Conservation (phyloP, 2,113 vertebrate genomes). For the Mustelus asterias region DNA sequence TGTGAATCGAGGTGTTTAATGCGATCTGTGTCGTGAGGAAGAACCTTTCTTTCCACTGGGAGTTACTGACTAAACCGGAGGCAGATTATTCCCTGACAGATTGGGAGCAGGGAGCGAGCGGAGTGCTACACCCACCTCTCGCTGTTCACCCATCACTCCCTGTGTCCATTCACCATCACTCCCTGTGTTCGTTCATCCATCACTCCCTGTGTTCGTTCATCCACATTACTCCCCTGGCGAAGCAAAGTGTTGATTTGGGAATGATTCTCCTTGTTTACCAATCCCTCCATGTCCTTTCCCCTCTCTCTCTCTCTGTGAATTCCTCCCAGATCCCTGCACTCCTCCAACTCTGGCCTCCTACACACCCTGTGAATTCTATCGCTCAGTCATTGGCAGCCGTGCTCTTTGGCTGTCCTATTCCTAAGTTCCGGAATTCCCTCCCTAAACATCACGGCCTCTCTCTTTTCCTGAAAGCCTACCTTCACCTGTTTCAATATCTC, state of each 20-base stretch:
- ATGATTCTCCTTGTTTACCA: too few relatives aligned
- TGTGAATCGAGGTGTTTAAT: neutral
- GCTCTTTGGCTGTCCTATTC: neutral
- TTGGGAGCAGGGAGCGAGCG: neutral
- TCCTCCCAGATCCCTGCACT: neutral
- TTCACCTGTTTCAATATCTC: neutral
- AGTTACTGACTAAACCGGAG: neutral
- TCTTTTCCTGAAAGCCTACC: neutral
- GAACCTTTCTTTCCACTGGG: neutral
- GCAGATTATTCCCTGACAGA: neutral
- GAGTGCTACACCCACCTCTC: too few relatives aligned
- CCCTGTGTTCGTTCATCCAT: too few relatives aligned
- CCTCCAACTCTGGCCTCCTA: neutral
- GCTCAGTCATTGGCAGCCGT: neutral
- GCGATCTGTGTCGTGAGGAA: neutral
- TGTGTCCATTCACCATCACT: neutral
- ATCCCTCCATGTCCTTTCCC: neutral
- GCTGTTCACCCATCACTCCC: too few relatives aligned
- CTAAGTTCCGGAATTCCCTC: neutral
- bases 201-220: neutral
- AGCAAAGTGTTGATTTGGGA: too few relatives aligned
- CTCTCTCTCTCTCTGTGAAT: neutral
- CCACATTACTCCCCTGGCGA: neutral
- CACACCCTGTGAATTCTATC: neutral
- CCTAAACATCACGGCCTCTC: neutral